These are phyloP conservation scores for Cyclura pinguis DNA, from an alignment of 2,797 vertebrate species.

Conservation along the genomic window DNA sequence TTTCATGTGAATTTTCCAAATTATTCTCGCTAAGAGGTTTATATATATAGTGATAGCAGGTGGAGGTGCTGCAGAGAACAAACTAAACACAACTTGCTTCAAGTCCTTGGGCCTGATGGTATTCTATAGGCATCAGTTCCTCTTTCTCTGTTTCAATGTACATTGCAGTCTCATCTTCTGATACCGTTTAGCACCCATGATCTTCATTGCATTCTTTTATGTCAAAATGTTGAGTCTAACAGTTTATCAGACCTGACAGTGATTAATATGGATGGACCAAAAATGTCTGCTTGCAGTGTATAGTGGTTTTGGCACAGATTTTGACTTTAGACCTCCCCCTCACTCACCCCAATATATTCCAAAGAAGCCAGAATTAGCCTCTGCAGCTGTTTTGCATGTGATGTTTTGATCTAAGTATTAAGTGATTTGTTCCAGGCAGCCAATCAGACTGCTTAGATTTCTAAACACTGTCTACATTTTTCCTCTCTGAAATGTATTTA, in stretches of 20 bases:
- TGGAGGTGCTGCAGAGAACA: conserved; percentile 58
- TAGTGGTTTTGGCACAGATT: conserved; percentile 59
- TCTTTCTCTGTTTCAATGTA: conserved; percentile 29
- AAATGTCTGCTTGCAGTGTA: conserved; percentile 52
- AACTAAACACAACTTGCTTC: conserved; percentile 4
- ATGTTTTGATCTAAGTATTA: conserved; percentile 69
- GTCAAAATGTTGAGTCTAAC: conserved; percentile 29
- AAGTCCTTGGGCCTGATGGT: background rate
- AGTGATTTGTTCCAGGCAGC: conserved; percentile 67
- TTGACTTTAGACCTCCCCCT: conserved; percentile 54
- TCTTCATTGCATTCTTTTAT: conserved; percentile 34
- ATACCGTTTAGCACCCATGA: conserved; percentile 32
- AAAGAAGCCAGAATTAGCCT: conserved; percentile 66
- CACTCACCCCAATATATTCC: conserved; percentile 34
- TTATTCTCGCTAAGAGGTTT: conserved; percentile 60
- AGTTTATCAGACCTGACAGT: conserved; percentile 58
- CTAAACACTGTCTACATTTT: conserved; percentile 64
- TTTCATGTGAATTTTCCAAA: conserved; percentile 65
- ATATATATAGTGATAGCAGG: conserved; percentile 63
- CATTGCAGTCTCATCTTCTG: conserved; percentile 1
- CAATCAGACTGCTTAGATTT: conserved; percentile 61
- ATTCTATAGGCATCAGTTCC: conserved; percentile 23
- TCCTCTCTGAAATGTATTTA: conserved; percentile 64
- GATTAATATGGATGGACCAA: conserved; percentile 58
- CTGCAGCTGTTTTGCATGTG: conserved; percentile 74